Conservation (phyloP, 1,140 invertebrate genomes). For the Centruroides vittatus region DNA sequence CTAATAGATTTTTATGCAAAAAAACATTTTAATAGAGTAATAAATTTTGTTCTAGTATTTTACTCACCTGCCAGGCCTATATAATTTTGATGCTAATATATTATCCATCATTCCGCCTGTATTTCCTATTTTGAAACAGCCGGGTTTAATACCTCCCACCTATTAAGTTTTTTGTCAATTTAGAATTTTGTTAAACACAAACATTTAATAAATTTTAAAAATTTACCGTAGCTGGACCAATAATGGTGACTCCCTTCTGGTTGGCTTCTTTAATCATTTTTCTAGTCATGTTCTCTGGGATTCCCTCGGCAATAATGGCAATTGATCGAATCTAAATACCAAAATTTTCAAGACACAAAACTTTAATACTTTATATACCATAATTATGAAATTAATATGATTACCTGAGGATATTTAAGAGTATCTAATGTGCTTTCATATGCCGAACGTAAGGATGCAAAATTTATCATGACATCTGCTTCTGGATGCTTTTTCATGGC, state of each 20-base stretch:
- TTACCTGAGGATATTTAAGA: slow-evolving; percentile 68
- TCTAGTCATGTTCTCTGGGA: slow-evolving; percentile 94
- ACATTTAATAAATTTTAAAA: background rate
- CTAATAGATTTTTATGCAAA: slow-evolving; percentile 5
- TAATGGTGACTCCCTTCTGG: slow-evolving; percentile 64
- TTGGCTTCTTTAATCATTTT: slow-evolving; percentile 79
- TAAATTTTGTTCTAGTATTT: background rate
- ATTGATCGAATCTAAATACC: slow-evolving; percentile 66
- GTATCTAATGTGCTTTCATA: slow-evolving; percentile 95
- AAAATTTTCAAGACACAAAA: background rate
- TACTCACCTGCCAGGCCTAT: slow-evolving; percentile 62
- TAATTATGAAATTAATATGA: background rate
- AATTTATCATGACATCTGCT: slow-evolving; percentile 95
- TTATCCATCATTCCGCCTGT: slow-evolving; percentile 99
- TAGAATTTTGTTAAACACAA: background rate
- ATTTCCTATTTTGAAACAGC: slow-evolving; percentile 99
- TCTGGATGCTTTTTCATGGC: slow-evolving; percentile 90
- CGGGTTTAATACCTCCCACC: slow-evolving; percentile 80
- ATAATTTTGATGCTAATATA: slow-evolving; percentile 92
- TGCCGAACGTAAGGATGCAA: slow-evolving; percentile 93
- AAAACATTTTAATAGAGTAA: background rate
- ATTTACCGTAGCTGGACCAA: slow-evolving; percentile 94
- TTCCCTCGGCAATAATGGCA: slow-evolving; percentile 98
- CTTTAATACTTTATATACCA: too few species aligned
- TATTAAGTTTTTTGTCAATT: background rate